These are phyloP conservation scores for Pelochelys cantorii DNA, from an alignment of 2,797 vertebrate species.

Conservation along the genomic window DNA sequence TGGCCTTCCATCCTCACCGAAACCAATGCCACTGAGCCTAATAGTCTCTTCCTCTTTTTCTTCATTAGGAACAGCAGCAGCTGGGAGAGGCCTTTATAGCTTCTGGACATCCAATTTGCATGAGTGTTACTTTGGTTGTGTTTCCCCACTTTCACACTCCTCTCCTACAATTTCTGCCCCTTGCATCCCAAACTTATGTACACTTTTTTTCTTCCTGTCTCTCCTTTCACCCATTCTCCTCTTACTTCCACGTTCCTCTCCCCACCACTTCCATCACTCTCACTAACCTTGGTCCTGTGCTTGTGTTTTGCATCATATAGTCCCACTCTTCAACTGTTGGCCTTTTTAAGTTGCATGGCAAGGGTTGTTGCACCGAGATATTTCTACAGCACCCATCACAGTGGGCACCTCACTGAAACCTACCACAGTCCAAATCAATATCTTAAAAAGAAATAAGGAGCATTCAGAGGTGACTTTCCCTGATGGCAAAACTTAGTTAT, in stretches of 20 bases:
- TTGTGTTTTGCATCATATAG: background rate
- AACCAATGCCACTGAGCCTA: background rate
- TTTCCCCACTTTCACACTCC: background rate
- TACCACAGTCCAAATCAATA: conserved; percentile 42
- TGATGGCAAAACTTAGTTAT: conserved; percentile 37
- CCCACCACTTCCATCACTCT: background rate
- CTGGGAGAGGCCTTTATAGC: background rate
- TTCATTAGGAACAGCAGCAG: background rate
- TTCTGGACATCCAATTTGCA: background rate
- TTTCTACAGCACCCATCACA: background rate
- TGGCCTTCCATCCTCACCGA: background rate
- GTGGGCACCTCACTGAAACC: background rate
- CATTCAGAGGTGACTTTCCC: conserved; percentile 42
- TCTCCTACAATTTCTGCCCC: background rate
- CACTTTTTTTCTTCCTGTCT: background rate
- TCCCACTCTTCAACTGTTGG: background rate
- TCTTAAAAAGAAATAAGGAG: conserved; percentile 23
- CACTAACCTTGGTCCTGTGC: background rate
- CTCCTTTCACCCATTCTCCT: background rate
- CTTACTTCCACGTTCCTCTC: background rate
- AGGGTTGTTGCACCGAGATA: background rate
- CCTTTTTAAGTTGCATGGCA: background rate
- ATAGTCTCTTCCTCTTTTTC: background rate
- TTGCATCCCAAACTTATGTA: background rate
- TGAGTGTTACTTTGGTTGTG: background rate